Evolutionary conservation across 2,888 invertebrate genomes (phyloP).

Genomic region (Brachyptera risi): DNA sequence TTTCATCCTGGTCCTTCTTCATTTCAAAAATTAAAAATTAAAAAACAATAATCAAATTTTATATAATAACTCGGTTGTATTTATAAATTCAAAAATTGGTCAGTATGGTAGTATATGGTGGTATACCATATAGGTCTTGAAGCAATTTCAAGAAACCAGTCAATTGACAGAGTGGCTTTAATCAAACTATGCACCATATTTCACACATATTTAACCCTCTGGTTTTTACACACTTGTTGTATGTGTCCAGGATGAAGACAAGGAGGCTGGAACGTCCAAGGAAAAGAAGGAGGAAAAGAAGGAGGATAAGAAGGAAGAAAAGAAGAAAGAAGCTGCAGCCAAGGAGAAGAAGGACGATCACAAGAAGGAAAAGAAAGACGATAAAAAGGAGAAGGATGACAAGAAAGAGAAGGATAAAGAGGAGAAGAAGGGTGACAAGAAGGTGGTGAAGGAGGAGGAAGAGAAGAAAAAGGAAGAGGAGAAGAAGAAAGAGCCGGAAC

Average conservation of each 20-base stretch:
- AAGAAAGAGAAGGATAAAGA: slow-evolving; percentile 40
- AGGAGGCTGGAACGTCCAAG: slow-evolving; percentile 47
- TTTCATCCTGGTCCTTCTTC: too few relatives aligned
- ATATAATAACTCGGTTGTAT: too few relatives aligned
- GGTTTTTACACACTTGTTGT: too few relatives aligned
- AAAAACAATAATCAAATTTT: too few relatives aligned
- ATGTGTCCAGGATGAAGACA: slow-evolving; percentile 48
- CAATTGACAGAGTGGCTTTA: too few relatives aligned
- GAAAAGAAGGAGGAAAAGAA: slow-evolving; percentile 46
- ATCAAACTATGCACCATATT: too few relatives aligned
- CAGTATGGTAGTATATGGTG: too few relatives aligned
- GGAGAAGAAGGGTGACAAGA: slow-evolving; percentile 45
- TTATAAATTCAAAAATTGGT: too few relatives aligned
- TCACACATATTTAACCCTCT: too few relatives aligned
- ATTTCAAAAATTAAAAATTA: too few relatives aligned
- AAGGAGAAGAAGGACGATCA: slow-evolving; percentile 43
- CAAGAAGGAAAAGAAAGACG: slow-evolving; percentile 43
- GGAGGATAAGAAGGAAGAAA: slow-evolving; percentile 43
- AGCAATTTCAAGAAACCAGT: too few relatives aligned
- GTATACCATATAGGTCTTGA: too few relatives aligned
- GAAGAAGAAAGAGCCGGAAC: slow-evolving; percentile 77
- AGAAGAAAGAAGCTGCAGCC: slow-evolving; percentile 50
- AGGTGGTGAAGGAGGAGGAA: slow-evolving; percentile 44
- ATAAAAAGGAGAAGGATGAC: slow-evolving; percentile 46
- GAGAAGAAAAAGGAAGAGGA: slow-evolving; percentile 50